A percentile compares a stretch with the other conserved stretches of the same genome.
phyloP scores from a whole-genome alignment of 1,140 invertebrate species.

The Zophobas morio region DNA sequence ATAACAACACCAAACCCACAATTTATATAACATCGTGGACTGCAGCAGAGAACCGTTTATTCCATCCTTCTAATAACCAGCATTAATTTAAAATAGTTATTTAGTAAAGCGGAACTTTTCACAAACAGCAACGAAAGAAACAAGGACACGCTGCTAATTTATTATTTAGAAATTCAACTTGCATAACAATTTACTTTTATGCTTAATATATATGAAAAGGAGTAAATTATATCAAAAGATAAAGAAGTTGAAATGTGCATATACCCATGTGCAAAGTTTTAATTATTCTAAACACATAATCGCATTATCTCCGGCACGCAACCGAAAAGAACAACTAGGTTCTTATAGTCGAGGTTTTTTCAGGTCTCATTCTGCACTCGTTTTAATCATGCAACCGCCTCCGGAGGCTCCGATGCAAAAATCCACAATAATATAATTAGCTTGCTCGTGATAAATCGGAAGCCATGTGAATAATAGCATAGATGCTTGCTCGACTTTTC shows the following conservation, averaged over 20 bases:
- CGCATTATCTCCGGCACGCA: slow-evolving; percentile 37
- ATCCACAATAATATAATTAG: not conserved
- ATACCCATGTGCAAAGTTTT: slow-evolving; percentile 41
- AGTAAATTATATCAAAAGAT: slow-evolving; percentile 45
- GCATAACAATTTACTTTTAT: slow-evolving; percentile 42
- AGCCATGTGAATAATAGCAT: too few species aligned
- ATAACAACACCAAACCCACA: slow-evolving; percentile 45
- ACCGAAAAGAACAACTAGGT: slow-evolving; percentile 45
- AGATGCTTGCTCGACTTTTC: too few species aligned
- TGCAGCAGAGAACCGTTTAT: slow-evolving; percentile 42
- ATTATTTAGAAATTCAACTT: slow-evolving; percentile 48
- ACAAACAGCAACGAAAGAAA: slow-evolving; percentile 47
- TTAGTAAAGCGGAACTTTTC: slow-evolving; percentile 52
- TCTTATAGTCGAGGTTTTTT: slow-evolving; percentile 23
- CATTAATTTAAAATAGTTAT: slow-evolving; percentile 50
- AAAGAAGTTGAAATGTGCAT: slow-evolving; percentile 38
- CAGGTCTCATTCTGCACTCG: slow-evolving; percentile 25
- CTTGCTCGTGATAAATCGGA: not conserved
- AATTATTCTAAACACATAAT: slow-evolving; percentile 46
- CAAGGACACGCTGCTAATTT: slow-evolving; percentile 49
- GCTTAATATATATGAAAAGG: slow-evolving; percentile 29
- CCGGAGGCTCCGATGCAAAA: slow-evolving; percentile 13
- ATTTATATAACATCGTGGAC: slow-evolving; percentile 45
- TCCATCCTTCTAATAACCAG: slow-evolving; percentile 46
- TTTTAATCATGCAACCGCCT: slow-evolving; percentile 36